Evolutionary conservation across 2,113 vertebrate genomes (phyloP).

Genomic region (Takifugu flavidus): DNA sequence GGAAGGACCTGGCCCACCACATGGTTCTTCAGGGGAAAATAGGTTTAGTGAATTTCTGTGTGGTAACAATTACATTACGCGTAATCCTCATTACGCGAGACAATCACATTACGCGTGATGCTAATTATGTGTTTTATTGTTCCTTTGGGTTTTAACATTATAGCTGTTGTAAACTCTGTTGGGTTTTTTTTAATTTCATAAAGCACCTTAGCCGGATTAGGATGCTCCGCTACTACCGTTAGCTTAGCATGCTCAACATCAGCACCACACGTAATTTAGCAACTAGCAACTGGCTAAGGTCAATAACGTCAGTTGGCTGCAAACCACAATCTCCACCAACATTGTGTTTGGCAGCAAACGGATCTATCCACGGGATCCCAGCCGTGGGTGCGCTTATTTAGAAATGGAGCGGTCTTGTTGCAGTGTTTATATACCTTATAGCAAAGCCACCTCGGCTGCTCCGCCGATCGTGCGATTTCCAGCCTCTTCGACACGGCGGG

Average conservation of each 20-base stretch:
- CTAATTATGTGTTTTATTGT: too few species aligned
- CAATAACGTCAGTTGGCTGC: constrained; percentile 1
- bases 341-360: background rate
- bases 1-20: constrained; percentile 63
- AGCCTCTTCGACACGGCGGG: constrained; percentile 7
- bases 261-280: constrained; percentile 51
- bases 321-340: background rate
- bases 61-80: too few species aligned
- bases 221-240: constrained; percentile 19
- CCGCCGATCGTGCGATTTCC: constrained; percentile 24
- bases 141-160: too few species aligned
- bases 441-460: constrained; percentile 35
- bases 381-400: too few species aligned
- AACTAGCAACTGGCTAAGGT: constrained; percentile 25
- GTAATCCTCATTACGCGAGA: too few species aligned
- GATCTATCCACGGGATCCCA: background rate
- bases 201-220: background rate
- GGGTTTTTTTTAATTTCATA: too few species aligned
- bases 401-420: background rate
- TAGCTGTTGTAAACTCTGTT: too few species aligned
- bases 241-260: constrained; percentile 53
- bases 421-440: constrained; percentile 32
- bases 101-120: too few species aligned
- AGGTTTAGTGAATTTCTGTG: too few species aligned
- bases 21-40: constrained; percentile 53